Base-by-base conservation (phyloP, 2,797 vertebrate species). In the Microctenopoma steveboyesi region DNA sequence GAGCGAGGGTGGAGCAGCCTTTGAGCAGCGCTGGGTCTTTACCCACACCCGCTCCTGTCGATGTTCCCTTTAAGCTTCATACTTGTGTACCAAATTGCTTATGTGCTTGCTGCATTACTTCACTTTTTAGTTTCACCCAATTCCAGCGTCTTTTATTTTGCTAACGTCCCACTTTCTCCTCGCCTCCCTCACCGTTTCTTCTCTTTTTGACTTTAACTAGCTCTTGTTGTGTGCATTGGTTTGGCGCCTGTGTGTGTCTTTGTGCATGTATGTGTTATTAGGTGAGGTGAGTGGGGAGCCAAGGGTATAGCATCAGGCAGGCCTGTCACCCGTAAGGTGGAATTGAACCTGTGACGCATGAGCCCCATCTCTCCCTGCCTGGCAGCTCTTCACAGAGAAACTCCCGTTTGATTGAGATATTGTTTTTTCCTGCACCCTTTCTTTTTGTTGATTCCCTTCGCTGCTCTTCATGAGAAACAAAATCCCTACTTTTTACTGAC, bases 21-120 rank as follows among this genome's bases (percentile, higher is more conserved):
- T 94, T 94, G 93, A 93, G 92, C 87, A 72, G 87, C 76, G 68
- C 69, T 67, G 84, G 93, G 91, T 93, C 92, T 94, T 94, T 93
- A 91, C 91, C 90, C 88, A 82, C 64, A 63, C 79, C 87, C 78
- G 91, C 91, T 93, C 80, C 68, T 67, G 80, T 82, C 85, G 69
- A 77, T 89, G 91, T 92, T 91, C 79, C 83, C 92, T 93, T 92
- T 91, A 91, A 91, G 80, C 86, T 90, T 77, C 81, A 71, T 72
- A 69, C 86, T 91, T 74, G 67, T 63, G 82, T 85, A 82, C 88
- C 92, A 94, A 93, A 94, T 94, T 93, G 93, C 91, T 91, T 75
- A 75, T 78, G 62, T 72, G 85, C 84, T 85, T 69, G 43, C 81
- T 55, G 64, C 83, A 86, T 88, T 79, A 86, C 74, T 86, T 63